Base-by-base conservation (phyloP, 2,797 vertebrate species). In the Phyllotis vaccarum region DNA sequence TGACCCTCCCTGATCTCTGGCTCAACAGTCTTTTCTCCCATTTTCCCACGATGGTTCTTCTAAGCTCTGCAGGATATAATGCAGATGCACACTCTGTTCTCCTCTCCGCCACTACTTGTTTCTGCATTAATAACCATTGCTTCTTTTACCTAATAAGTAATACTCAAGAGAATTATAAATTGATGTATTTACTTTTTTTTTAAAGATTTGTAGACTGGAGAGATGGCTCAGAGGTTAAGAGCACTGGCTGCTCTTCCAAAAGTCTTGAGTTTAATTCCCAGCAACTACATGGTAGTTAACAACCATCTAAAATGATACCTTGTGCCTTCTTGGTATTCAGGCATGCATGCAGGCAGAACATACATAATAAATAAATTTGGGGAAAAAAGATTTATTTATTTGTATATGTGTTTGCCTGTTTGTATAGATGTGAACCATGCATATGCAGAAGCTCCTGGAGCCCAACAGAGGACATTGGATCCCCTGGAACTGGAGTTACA, bases 81-180 rank as follows among this genome's bases (percentile, higher is more conserved):
- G n/a, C 21, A 68, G 62, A 52, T 13, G 6, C 52, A 70, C 6
- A n/a, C 3, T 37, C 64, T n/a, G 10, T 83, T 70, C 34, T 54
- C 24, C 37, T 9, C 13, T 27, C 46, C 54, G 27, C 54, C 46
- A 54, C 3, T 21, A 70, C 7, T 11, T 68, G 34, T 86, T 86
- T 86, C 46, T 86, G 3, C 31, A 52, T 68, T 86, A 49, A 37
- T 70, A 52, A 37, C 37, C 7, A 86, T 79, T 17, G 21, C 86
- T 74, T 92, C 29, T 37, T 88, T 88, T 86, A 74, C 5, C 27
- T 83, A 94, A 81, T 81, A 87, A 76, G 7, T 49, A 82, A 37
- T 74, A 89, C 4, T 76, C 34, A 54, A 86, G 70, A 70, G 22
- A 86, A 86, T 29, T 52, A 22, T 16, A 54, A 54, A 70, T 27